Percentiles rank a stretch among this genome's conserved stretches.
These are phyloP conservation scores for Butorides virescens DNA, from an alignment of 2,113 vertebrate genomes.

Conservation along the genomic window DNA sequence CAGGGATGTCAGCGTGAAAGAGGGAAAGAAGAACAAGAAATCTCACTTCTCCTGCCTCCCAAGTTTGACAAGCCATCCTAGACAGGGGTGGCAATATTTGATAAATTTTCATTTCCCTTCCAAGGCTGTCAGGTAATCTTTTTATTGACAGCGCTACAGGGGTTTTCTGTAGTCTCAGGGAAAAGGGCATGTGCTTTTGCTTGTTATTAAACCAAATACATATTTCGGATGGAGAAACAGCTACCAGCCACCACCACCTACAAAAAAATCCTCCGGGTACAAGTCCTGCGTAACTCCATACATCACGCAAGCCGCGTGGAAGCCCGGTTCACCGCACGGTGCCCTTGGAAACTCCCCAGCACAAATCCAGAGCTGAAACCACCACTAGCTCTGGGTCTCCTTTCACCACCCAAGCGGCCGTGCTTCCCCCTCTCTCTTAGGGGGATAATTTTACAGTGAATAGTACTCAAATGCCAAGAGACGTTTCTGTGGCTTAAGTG, in stretches of 20 bases:
- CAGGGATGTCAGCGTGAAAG: not conserved
- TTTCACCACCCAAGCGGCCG: not conserved
- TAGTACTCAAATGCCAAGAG: not conserved
- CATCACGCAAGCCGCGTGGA: too few relatives aligned
- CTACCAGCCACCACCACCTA: not conserved
- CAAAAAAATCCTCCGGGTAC: not conserved
- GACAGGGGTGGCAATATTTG: constrained; percentile 47
- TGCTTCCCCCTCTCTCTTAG: not conserved
- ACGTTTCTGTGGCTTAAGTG: not conserved
- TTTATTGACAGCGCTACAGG: constrained; percentile 72
- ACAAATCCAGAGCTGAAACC: not conserved
- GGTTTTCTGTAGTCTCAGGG: not conserved
- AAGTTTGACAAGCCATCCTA: constrained; percentile 70
- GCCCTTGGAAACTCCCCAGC: not conserved
- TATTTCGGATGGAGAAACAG: not conserved
- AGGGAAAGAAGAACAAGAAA: not conserved
- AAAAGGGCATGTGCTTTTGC: not conserved
- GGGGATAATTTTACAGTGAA: not conserved
- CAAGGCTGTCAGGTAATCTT: constrained; percentile 75
- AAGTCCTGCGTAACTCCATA: not conserved
- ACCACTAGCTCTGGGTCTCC: not conserved
- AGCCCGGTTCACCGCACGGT: accelerated
- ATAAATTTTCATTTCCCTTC: constrained; percentile 70
- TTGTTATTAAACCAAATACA: constrained; percentile 29
- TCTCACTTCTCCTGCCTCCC: constrained; percentile 38